Evolutionary conservation across 2,113 vertebrate species (phyloP), one percentile per base, ranked within the genome.

Genomic region (Arenaria interpres): DNA sequence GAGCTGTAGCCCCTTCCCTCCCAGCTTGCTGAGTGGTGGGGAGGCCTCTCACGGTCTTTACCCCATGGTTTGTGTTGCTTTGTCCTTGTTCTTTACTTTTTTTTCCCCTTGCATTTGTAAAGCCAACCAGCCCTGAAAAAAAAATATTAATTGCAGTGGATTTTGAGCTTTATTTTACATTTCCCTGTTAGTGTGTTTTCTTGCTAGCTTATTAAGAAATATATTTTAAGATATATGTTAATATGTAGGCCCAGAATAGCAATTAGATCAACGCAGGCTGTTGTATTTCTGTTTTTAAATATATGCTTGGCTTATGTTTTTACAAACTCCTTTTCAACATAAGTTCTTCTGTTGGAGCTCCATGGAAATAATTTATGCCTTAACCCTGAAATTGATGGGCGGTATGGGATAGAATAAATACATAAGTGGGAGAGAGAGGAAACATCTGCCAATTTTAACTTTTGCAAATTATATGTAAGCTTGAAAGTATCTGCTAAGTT

Each of bases 391-490:
- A 96, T 43, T 90, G 91, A 94, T 94, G 81, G 88, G 92, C 79
- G 66, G 96, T 81, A 59, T 76, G 91, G 91, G 84, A 93, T 69
- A 85, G 89, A 91, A 91, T 96, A 97, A 95, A 95, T 97, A 95
- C 2, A 0, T 60, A 83, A 85, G 77, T 90, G 74, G 46, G 69
- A 96, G 43, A 95, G 89, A 97, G 89, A 91, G 67, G 93, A 97
- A 96, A 94, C 91, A 93, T 95, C 94, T 97, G 96, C 93, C 67
- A 92, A 89, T 96, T 95, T 89, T 89, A 92, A 94, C 91, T 89
- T 95, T 5, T 35, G 84, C 67, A 89, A 93, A 94, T 91, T 89
- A 85, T 46, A 89, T 85, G 63, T 93, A 92, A 91, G 57, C 71
- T 76, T 95, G 84, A 76, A 88, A 94, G 87, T 85, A 79, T 95